These are phyloP conservation scores for Cyaniris semiargus DNA, from an alignment of 2,888 invertebrate genomes.

Conservation along the genomic window DNA sequence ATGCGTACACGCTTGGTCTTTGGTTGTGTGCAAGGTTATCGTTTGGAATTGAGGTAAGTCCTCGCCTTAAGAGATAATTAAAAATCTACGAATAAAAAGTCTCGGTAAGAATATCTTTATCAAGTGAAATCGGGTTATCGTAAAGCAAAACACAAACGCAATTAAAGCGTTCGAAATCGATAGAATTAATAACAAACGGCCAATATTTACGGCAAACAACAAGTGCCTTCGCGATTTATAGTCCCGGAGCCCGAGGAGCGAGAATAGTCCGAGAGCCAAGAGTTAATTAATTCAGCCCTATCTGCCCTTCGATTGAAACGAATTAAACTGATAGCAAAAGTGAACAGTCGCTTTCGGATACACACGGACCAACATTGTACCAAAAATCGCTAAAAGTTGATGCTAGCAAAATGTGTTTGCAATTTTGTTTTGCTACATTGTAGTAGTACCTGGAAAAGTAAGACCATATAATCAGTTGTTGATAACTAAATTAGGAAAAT, in stretches of 20 bases:
- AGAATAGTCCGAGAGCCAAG: neutral
- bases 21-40: no score
- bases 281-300: slow-evolving; percentile 24
- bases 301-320: slow-evolving; percentile 12
- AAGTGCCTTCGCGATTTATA: neutral
- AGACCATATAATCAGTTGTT: no score
- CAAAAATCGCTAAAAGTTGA: neutral
- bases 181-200: slow-evolving; percentile 13
- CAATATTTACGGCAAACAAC: slow-evolving; percentile 10
- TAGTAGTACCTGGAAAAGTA: no score
- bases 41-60: no score
- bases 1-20: no score
- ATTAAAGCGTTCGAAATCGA: neutral
- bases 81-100: no score
- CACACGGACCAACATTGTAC: neutral
- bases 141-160: neutral
- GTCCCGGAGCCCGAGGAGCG: neutral
- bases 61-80: no score
- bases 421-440: no score
- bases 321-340: slow-evolving; percentile 15
- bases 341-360: neutral
- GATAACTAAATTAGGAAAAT: no score
- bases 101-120: neutral
- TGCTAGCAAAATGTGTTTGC: no score
- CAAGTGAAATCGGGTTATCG: neutral